Evolutionary conservation across 2,113 vertebrate genomes (phyloP).

Genomic region (Psephotus haematonotus): DNA sequence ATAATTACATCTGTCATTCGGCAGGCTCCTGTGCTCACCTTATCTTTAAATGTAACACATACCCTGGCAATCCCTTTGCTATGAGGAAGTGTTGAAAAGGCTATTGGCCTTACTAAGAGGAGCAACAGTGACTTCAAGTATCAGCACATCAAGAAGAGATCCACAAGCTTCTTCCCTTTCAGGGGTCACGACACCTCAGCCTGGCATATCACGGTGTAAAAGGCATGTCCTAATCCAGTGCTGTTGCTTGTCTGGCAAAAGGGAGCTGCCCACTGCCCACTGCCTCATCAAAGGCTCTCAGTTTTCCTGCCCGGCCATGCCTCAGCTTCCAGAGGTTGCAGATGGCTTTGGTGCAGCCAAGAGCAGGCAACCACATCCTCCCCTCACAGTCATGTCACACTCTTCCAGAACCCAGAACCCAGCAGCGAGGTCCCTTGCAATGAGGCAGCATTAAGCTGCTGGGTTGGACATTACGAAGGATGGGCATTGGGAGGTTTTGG

Average conservation of each 20-base stretch:
- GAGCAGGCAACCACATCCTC: not conserved
- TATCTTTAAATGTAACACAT: not conserved
- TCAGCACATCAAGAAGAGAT: not conserved
- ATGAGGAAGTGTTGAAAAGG: not conserved
- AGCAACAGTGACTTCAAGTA: not conserved
- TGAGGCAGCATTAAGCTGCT: not conserved
- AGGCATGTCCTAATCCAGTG: not conserved
- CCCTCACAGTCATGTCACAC: not conserved
- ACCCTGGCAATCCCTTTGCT: not conserved
- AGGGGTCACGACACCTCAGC: not conserved
- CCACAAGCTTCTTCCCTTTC: not conserved
- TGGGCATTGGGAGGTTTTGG: accelerated
- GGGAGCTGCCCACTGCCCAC: not conserved
- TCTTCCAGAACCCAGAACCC: not conserved
- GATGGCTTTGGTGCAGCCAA: not conserved
- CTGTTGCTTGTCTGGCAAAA: not conserved
- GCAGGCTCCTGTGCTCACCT: not conserved
- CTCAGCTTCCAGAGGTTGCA: not conserved
- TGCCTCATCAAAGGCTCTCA: not conserved
- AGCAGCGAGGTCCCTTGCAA: not conserved
- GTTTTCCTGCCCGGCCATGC: not conserved
- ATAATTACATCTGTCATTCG: not conserved
- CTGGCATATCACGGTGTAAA: not conserved
- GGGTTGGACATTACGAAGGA: not conserved
- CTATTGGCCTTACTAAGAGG: not conserved